Evolutionary conservation across 2,797 vertebrate genomes (phyloP), one percentile per base, ranked within the genome.

Genomic region (Cossypha dichroa): DNA sequence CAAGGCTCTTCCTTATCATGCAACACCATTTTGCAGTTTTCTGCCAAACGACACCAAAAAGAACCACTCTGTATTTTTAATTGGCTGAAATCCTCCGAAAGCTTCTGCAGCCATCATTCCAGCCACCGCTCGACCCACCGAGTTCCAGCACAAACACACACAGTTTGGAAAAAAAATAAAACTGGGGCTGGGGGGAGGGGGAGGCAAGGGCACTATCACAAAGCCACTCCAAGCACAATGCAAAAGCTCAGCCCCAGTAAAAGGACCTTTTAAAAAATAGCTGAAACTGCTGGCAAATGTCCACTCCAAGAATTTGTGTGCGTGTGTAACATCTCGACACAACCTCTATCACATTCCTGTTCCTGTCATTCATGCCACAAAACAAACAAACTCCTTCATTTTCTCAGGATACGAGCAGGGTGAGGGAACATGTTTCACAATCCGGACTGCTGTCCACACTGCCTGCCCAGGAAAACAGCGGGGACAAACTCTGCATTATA

Each of bases 1-100:
- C 96, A 79, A 91, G 90, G 96, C 97, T 97, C 97, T 96, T 98
- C 98, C 97, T 98, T 97, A 98, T 98, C 97, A 94, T 83, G 96
- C 89, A 94, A 97, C 90, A 96, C 97, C 97, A 97, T 96, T 98
- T 95, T 20, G 43, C 69, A 78, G 93, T 95, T 95, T 96, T 96
- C 97, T 97, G 97, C 97, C 98, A 97, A 97, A 96, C 11, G 69
- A 91, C 96, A 97, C 97, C 96, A 95, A 95, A 96, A 97, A 97
- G 96, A 97, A 90, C 94, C 70, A 94, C 95, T 97, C 94, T 95
- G 94, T 97, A 94, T 97, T 94, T 97, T 97, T 96, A 97, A 97
- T 95, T 97, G 97, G 97, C 97, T 97, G 95, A 97, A 97, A 96
- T 93, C 88, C 93, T 96, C 91, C 6, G 31, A 95, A 95, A 97